Base-by-base conservation (phyloP, 2,113 vertebrate species). In the Eurystomus gularis region DNA sequence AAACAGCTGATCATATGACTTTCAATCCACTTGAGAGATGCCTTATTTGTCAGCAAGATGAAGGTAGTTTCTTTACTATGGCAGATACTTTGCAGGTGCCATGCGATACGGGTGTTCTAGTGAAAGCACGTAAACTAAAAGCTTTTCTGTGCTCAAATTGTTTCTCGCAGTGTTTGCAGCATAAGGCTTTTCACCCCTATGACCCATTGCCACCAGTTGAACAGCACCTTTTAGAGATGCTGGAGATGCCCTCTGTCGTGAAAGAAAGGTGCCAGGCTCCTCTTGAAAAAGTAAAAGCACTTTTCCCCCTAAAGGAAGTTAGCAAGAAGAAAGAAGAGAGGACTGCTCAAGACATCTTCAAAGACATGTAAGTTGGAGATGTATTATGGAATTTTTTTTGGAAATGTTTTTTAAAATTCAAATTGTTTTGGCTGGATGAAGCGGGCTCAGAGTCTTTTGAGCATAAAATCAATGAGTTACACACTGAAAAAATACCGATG, bases 271-370 rank as follows among this genome's bases (percentile, higher is more conserved):
- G 99, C 97, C 96, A 96, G 72, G 96, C 62, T 93, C 89, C 98
- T 37, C 98, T 99, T 62, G 97, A 98, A 90, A 98, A 98, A 97
- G 61, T 99, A 85, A 99, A 99, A 97, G 97, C 89, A 55, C 97
- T 97, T 54, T 99, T 99, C 82, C 98, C 99, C 39, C 98, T 99
- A 55, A 99, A 98, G 48, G 98, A 99, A 94, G 98, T 98, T 90
- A 85, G 97, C 96, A 99, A 98, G 97, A 99, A 97, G 96, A 99
- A 99, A 97, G 98, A 98, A 69, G 97, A 98, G 39, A 98, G 98
- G 94, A 99, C 99, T 46, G 99, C 98, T 54, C 99, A 99, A 91
- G 98, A 99, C 82, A 97, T 99, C 86, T 99, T 99, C 97, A 98
- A 98, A 94, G 98, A 98, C 93, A 98, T 97, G 99, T 99, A 95